These are phyloP conservation scores for Scatophagus argus DNA, from an alignment of 2,113 vertebrate species.

Conservation along the genomic window DNA sequence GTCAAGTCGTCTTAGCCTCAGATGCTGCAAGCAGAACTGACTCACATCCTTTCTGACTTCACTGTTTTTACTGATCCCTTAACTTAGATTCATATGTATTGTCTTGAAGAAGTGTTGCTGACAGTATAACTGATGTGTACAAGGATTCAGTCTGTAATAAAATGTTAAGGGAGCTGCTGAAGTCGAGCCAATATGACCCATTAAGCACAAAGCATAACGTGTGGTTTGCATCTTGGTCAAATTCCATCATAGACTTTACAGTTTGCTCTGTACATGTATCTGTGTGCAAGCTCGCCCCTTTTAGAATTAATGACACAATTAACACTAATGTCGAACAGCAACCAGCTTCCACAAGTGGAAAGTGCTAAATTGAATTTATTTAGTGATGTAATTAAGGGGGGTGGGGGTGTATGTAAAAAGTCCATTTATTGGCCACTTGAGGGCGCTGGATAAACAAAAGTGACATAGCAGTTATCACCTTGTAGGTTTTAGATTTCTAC, in stretches of 20 bases:
- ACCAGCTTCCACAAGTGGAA: background rate
- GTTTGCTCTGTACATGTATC: background rate
- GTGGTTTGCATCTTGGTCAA: background rate
- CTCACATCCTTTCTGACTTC: background rate
- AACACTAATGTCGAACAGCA: background rate
- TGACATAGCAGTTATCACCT: background rate
- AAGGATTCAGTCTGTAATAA: background rate
- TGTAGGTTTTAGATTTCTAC: too few relatives aligned
- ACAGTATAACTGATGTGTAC: conserved; percentile 6
- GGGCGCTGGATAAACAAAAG: background rate
- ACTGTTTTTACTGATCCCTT: background rate
- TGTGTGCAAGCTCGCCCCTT: background rate
- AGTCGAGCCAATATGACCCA: background rate
- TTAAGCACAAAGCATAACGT: background rate
- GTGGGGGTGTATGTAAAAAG: background rate
- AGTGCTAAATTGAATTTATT: background rate
- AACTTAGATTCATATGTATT: background rate
- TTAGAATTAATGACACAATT: conserved; percentile 2
- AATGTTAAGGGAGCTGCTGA: conserved; percentile 2
- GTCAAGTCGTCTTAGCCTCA: conserved; percentile 8
- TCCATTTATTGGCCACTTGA: background rate
- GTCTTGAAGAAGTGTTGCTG: background rate
- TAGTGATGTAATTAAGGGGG: too few relatives aligned
- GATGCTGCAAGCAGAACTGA: background rate
- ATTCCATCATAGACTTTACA: background rate